Conservation (phyloP, 1,140 invertebrate genomes). For the Helicorthomorpha holstii region DNA sequence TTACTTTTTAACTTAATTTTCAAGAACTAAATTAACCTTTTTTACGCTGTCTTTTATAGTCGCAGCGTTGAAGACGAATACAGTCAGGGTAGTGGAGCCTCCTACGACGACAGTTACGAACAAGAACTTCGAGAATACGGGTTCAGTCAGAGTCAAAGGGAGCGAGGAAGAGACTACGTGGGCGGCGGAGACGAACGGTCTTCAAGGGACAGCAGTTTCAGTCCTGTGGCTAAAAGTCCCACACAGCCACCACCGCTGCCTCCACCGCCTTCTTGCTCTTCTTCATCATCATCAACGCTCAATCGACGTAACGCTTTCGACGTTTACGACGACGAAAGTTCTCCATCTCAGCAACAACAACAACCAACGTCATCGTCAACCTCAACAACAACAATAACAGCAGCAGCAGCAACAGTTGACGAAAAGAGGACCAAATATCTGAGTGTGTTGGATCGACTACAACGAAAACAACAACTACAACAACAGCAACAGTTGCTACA, state of each 20-base stretch:
- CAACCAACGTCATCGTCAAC: too few relatives aligned
- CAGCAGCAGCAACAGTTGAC: too few relatives aligned
- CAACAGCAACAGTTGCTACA: conserved; percentile 6
- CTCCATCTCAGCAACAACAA: too few relatives aligned
- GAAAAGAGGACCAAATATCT: too few relatives aligned
- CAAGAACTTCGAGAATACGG: conserved; percentile 31
- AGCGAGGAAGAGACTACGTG: conserved; percentile 20
- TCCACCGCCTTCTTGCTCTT: conserved; percentile 16
- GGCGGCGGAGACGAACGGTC: conserved; percentile 10
- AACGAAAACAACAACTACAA: too few relatives aligned
- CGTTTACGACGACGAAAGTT: conserved; percentile 12
- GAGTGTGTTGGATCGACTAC: too few relatives aligned
- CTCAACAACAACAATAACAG: too few relatives aligned
- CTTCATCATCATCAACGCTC: conserved; percentile 1
- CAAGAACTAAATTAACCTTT: too few relatives aligned
- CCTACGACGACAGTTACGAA: conserved; percentile 35
- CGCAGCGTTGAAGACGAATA: conserved; percentile 22
- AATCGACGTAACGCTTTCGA: conserved; percentile 10
- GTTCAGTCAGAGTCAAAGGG: conserved; percentile 22
- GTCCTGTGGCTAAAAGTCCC: too few relatives aligned
- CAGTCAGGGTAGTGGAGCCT: conserved; percentile 38
- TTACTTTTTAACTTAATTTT: too few relatives aligned
- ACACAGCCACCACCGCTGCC: conserved; percentile 2
- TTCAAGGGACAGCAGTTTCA: conserved; percentile 9
- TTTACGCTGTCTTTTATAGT: too few relatives aligned